Evolutionary conservation across 2,888 invertebrate species (phyloP).

Genomic region (Sinelater perroti): DNA sequence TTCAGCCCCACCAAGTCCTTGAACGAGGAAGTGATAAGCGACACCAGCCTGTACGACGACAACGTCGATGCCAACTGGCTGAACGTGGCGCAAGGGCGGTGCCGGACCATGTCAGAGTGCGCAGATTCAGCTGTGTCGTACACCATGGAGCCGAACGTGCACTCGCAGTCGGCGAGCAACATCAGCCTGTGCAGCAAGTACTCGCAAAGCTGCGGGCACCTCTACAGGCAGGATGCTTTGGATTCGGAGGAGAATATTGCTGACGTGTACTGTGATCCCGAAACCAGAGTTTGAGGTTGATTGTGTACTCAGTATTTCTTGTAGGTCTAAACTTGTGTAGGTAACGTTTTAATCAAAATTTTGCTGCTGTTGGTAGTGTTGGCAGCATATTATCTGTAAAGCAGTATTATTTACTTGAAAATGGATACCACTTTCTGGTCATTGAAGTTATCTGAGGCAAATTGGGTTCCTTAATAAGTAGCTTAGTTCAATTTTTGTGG

Average conservation of each 20-base stretch:
- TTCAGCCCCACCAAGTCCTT: constrained; percentile 26
- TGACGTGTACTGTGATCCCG: constrained; percentile 54
- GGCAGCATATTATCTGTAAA: too few species aligned
- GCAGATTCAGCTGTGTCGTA: constrained; percentile 47
- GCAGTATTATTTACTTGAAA: too few species aligned
- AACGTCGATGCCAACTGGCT: constrained; percentile 27
- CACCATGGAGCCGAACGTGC: constrained; percentile 41
- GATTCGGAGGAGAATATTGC: constrained; percentile 54
- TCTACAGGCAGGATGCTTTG: constrained; percentile 55
- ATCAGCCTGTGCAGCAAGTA: constrained; percentile 51
- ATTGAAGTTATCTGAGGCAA: too few species aligned
- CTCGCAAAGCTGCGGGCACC: constrained; percentile 50
- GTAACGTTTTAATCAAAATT: too few species aligned
- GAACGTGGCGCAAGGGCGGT: constrained; percentile 30
- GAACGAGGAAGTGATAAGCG: constrained; percentile 18
- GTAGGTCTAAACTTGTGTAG: too few species aligned
- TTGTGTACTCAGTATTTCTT: too few species aligned
- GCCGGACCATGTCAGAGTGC: constrained; percentile 53
- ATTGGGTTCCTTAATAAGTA: too few species aligned
- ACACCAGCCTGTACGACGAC: constrained; percentile 20
- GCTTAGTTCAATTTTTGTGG: too few species aligned
- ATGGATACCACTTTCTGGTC: too few species aligned
- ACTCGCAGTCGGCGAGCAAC: constrained; percentile 46
- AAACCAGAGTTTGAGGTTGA: constrained; percentile 31
- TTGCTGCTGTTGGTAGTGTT: too few species aligned